Conservation (phyloP, 2,797 vertebrate species). For the Coreius guichenoti region DNA sequence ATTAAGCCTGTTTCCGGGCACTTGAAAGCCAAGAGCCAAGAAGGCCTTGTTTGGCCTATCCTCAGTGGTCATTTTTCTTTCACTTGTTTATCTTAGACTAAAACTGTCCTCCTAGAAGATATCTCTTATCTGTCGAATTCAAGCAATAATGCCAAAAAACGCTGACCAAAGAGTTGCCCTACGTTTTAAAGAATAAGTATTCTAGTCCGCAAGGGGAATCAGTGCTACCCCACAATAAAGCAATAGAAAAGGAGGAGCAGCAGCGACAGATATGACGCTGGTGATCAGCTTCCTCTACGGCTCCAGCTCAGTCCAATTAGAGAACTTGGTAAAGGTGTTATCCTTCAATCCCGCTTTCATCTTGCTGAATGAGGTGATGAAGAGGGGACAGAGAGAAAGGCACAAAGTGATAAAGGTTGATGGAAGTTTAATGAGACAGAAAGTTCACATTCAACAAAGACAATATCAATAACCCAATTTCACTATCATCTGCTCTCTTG, state of each 20-base stretch:
- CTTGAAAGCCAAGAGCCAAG: not conserved
- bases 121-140: slow-evolving; percentile 2
- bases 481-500: slow-evolving; percentile 4
- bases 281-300: slow-evolving; percentile 1
- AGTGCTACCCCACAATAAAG: not conserved
- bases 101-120: not conserved
- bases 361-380: slow-evolving; percentile 40
- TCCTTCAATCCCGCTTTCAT: slow-evolving; percentile 39
- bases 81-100: not conserved
- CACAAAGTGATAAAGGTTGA: slow-evolving; percentile 39
- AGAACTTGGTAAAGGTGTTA: slow-evolving; percentile 39
- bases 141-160: not conserved
- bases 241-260: slow-evolving; percentile 8
- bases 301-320: slow-evolving; percentile 39
- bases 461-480: slow-evolving; percentile 16
- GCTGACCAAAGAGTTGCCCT: not conserved
- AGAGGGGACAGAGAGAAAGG: not conserved
- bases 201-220: not conserved
- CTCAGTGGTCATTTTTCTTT: not conserved
- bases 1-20: not conserved
- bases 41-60: not conserved
- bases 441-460: slow-evolving; percentile 41
- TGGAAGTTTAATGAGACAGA: slow-evolving; percentile 47
- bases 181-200: slow-evolving; percentile 1
- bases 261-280: not conserved